These are phyloP conservation scores for Proteles cristata DNA, from an alignment of 2,113 vertebrate species.

Conservation along the genomic window DNA sequence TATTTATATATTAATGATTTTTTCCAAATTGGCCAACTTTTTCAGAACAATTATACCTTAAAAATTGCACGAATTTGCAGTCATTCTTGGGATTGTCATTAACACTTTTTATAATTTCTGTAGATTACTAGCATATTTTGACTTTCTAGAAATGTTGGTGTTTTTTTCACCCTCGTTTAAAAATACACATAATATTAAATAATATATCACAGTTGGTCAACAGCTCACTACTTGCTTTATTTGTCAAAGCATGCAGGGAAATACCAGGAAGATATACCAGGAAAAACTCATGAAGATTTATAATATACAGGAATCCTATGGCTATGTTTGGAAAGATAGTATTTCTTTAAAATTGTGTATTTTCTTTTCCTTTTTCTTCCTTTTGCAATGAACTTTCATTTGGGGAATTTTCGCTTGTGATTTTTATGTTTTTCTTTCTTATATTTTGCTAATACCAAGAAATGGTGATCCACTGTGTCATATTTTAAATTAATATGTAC, in stretches of 20 bases:
- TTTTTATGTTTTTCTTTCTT: conserved; percentile 6
- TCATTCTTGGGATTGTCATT: background rate
- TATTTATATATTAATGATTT: background rate
- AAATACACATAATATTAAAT: background rate
- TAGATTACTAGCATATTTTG: conserved; percentile 38
- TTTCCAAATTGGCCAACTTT: background rate
- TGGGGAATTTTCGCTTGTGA: background rate
- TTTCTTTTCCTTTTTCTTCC: background rate
- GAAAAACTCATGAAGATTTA: conserved; percentile 10
- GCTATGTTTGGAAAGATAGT: conserved; percentile 19
- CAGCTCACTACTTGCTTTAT: background rate
- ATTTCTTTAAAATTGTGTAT: background rate
- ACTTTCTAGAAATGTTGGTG: background rate
- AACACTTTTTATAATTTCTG: background rate
- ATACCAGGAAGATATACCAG: background rate
- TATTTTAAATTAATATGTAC: conserved; percentile 29
- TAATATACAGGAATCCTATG: background rate
- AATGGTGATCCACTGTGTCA: background rate
- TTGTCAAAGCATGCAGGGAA: conserved; percentile 7
- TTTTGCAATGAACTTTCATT: background rate
- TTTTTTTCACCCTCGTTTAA: background rate
- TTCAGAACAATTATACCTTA: background rate
- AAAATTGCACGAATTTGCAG: conserved; percentile 2
- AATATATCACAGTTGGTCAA: conserved; percentile 9
- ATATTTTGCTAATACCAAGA: conserved; percentile 1